phyloP scores from a whole-genome alignment of 2,113 vertebrate species.

The Lipophrys pholis region DNA sequence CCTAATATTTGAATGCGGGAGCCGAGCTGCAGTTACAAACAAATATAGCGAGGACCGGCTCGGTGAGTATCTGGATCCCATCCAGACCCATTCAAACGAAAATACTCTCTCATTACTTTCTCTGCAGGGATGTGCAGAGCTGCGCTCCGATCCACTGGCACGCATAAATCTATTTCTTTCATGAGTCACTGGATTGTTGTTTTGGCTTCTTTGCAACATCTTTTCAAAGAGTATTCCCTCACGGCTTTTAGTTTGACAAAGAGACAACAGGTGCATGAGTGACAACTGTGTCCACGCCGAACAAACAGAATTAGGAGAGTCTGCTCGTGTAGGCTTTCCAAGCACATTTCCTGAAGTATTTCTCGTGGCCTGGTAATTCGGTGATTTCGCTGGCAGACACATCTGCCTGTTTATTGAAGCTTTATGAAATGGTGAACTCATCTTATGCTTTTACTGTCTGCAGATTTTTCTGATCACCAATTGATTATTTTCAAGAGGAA shows the following conservation, averaged over 20 bases:
- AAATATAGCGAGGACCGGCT: constrained; percentile 43
- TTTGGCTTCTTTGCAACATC: constrained; percentile 49
- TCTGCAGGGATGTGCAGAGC: constrained; percentile 61
- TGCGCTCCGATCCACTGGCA: constrained; percentile 56
- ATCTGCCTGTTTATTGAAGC: constrained; percentile 22
- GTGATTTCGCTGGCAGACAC: constrained; percentile 22
- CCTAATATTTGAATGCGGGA: constrained; percentile 31
- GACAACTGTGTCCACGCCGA: constrained; percentile 22
- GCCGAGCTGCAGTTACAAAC: constrained; percentile 20
- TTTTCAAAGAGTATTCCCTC: constrained; percentile 35
- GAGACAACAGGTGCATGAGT: constrained; percentile 46
- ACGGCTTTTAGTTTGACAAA: constrained; percentile 31
- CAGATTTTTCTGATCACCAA: too few relatives aligned
- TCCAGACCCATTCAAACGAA: constrained; percentile 69
- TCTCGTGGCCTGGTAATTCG: constrained; percentile 13
- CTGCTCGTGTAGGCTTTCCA: constrained; percentile 13
- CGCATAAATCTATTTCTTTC: constrained; percentile 60
- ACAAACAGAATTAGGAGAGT: constrained; percentile 19
- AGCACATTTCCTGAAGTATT: constrained; percentile 19
- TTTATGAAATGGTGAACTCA: too few relatives aligned
- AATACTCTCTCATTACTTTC: constrained; percentile 68
- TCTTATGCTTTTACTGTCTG: too few relatives aligned
- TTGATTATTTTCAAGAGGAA: too few relatives aligned
- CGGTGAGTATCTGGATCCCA: constrained; percentile 57
- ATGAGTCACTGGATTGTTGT: constrained; percentile 43